Evolutionary conservation across 2,113 vertebrate species (phyloP).

Genomic region (Spilogale gracilis): DNA sequence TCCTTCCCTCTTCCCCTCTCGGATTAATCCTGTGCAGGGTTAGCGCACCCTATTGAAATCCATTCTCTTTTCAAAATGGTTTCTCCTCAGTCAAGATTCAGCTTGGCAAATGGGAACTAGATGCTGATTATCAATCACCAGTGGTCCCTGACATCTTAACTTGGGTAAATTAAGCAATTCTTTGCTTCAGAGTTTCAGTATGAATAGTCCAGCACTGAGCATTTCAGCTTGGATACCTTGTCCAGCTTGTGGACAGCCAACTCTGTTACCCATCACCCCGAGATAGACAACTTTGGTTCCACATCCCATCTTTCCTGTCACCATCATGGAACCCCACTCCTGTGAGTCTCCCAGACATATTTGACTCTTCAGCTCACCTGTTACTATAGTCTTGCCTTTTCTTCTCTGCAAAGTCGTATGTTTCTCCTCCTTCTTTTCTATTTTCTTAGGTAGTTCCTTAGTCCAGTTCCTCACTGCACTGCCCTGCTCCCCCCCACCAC

Average conservation of each 20-base stretch:
- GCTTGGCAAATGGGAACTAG: not conserved
- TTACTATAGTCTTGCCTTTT: not conserved
- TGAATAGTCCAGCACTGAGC: not conserved
- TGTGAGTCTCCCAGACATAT: not conserved
- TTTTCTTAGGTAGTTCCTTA: not conserved
- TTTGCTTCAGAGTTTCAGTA: not conserved
- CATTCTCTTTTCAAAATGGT: conserved; percentile 12
- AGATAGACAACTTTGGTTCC: not conserved
- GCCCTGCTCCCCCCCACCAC: not conserved
- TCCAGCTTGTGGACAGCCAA: not conserved
- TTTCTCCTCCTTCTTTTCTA: not conserved
- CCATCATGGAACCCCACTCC: rapidly evolving
- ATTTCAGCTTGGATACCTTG: not conserved
- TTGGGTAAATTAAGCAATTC: not conserved
- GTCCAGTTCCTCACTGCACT: not conserved
- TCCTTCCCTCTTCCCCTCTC: not conserved
- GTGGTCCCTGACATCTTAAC: not conserved
- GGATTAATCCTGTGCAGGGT: not conserved
- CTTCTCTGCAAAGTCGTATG: not conserved
- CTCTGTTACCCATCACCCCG: not conserved
- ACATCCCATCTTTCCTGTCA: not conserved
- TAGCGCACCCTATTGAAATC: not conserved
- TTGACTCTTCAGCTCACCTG: not conserved
- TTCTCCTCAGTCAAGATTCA: not conserved
- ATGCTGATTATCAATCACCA: not conserved